Evolutionary conservation across 1,140 invertebrate species (phyloP).

Genomic region (Lutraria rhynchaena): DNA sequence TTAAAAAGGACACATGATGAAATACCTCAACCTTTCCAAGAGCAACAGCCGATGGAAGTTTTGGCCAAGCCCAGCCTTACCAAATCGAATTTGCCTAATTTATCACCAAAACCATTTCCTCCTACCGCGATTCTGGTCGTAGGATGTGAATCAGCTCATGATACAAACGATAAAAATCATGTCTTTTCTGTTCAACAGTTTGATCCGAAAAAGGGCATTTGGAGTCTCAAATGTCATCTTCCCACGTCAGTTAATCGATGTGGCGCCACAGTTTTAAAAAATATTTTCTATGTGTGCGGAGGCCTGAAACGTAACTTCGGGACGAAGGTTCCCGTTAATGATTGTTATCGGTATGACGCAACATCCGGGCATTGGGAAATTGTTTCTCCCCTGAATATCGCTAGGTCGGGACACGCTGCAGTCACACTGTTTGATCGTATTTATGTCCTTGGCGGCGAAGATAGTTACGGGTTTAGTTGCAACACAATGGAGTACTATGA

Average conservation of each 20-base stretch:
- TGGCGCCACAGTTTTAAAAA: neutral
- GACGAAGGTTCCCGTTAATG: neutral
- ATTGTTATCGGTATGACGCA: conserved; percentile 36
- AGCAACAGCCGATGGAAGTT: too few species aligned
- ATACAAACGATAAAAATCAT: neutral
- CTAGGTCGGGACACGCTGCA: conserved; percentile 9
- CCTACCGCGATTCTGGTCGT: neutral
- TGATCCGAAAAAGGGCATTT: conserved; percentile 9
- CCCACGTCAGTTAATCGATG: conserved; percentile 24
- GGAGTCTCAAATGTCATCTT: neutral
- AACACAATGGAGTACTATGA: conserved; percentile 39
- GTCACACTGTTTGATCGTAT: conserved; percentile 21
- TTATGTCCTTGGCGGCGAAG: conserved; percentile 45
- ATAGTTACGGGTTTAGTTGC: conserved; percentile 35
- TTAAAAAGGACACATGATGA: too few species aligned
- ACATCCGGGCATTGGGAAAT: neutral
- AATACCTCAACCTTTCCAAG: too few species aligned
- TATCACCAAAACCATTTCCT: neutral
- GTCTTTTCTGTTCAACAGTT: conserved; percentile 16
- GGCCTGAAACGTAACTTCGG: neutral
- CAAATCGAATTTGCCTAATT: neutral
- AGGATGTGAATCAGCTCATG: neutral
- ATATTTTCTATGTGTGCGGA: conserved; percentile 30
- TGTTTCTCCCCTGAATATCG: conserved; percentile 18
- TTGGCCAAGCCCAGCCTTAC: neutral